These are phyloP conservation scores for Gobiocypris rarus DNA, from an alignment of 2,113 vertebrate genomes.

Conservation along the genomic window DNA sequence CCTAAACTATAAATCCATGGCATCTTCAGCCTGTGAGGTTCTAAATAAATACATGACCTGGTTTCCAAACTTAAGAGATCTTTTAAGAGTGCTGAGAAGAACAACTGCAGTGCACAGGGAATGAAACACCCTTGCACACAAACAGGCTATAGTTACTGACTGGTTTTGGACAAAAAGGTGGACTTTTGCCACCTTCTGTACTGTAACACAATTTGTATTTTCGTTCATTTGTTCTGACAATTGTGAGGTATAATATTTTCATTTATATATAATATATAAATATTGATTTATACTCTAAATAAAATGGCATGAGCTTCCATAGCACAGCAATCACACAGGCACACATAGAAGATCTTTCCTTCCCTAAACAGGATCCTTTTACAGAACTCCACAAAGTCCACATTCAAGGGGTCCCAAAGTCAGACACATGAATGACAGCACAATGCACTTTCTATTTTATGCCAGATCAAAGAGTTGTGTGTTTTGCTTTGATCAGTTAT, in stretches of 20 bases:
- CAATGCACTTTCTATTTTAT: constrained; percentile 57
- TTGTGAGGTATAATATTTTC: too few species aligned
- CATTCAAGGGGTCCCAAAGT: constrained; percentile 31
- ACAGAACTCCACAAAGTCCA: constrained; percentile 31
- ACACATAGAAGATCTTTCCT: constrained; percentile 45
- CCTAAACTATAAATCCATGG: neutral
- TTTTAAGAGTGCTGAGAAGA: constrained; percentile 1
- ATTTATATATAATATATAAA: too few species aligned
- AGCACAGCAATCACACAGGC: neutral
- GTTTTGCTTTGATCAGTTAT: neutral
- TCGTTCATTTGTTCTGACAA: neutral
- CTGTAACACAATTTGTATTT: neutral
- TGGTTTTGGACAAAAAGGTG: neutral
- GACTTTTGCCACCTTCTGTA: neutral
- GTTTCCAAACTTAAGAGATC: constrained; percentile 13
- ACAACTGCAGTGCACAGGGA: neutral
- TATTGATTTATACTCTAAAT: neutral
- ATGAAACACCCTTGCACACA: constrained; percentile 14
- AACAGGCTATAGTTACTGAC: neutral
- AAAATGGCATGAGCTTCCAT: neutral
- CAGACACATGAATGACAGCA: constrained; percentile 50
- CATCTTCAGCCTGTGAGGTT: neutral
- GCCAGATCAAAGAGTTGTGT: neutral
- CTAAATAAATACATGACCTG: constrained; percentile 20
- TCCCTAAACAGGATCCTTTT: constrained; percentile 49